Evolutionary conservation across 2,797 vertebrate species (phyloP), one percentile per base, ranked within the genome.

Genomic region (Hypotaenidia okinawae): DNA sequence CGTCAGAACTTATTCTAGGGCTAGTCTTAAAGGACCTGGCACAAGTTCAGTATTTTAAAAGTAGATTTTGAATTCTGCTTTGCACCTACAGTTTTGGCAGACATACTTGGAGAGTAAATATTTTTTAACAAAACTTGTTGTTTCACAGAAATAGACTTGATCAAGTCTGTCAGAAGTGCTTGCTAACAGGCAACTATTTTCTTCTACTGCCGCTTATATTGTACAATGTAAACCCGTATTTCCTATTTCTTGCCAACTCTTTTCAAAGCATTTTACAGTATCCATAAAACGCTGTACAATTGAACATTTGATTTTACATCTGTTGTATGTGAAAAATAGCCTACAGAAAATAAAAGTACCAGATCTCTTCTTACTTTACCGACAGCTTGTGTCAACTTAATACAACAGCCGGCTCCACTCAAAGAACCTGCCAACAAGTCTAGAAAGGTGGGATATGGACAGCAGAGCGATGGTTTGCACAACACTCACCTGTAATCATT

Each of bases 261-360:
- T 54, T 84, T 77, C n/a, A 80, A 92, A 84, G 57, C 30, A 51
- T 93, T 95, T 82, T 70, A 51, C 45, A 84, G 57, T 70, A 82
- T 59, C 32, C 6, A 23, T 28, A 69, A 66, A 69, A 91, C 32
- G 57, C 7, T 3, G 16, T 59, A 69, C 25, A 69, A 84, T 69
- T 57, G 47, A 90, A 59, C 5, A 30, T 64, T 64, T 59, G 41
- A 45, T 59, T 92, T 93, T 89, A 85, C 35, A 32, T 45, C n/a
- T 47, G 78, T 74, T 82, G 58, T 83, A 92, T 0, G 0, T 52
- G 43, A 89, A 87, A 87, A 93, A 72, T 11, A 77, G 43, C 32
- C 64, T 87, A 85, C 32, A 87, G 10, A 82, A 77, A 97, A 96
- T 96, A 95, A 95, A 96, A 86, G 41, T 43, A 64, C 41, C 11